phyloP scores from a whole-genome alignment of 1,140 invertebrate species.

The Caenorhabditis tropicalis region DNA sequence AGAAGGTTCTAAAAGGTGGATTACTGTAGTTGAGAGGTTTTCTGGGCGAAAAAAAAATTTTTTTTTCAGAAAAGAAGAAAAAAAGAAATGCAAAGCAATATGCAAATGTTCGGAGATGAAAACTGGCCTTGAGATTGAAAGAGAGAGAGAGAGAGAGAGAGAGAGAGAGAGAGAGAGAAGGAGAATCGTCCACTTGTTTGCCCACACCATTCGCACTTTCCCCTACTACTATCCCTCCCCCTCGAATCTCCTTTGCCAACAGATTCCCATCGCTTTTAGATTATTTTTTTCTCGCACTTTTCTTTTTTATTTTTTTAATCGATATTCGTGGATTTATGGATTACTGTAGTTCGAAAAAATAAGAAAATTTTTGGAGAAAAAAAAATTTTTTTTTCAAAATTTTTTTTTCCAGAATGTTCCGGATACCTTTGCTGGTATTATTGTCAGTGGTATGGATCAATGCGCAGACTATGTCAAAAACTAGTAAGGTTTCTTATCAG shows the following conservation, averaged over 20 bases:
- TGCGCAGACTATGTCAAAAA: conserved; percentile 31
- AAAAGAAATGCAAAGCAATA: too few species aligned
- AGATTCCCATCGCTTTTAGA: too few species aligned
- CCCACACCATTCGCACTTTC: conserved; percentile 2
- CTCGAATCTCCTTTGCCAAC: too few species aligned
- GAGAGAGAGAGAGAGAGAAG: not conserved
- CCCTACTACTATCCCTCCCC: not conserved
- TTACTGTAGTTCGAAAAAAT: too few species aligned
- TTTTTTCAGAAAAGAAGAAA: too few species aligned
- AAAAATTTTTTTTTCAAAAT: not conserved
- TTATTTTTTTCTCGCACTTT: not conserved
- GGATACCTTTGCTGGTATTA: not conserved
- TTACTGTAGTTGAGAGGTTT: too few species aligned
- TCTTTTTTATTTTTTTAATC: not conserved
- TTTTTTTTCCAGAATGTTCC: conserved; percentile 3
- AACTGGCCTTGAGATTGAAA: not conserved
- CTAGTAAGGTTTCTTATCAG: not conserved
- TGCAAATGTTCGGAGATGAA: too few species aligned
- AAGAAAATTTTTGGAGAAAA: too few species aligned
- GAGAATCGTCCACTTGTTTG: conserved; percentile 25
- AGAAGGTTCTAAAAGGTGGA: too few species aligned
- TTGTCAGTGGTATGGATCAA: not conserved
- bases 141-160: too few species aligned
- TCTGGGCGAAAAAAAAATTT: too few species aligned
- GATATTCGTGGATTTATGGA: too few species aligned